Percentiles rank a stretch among this genome's conserved stretches.
Evolutionary conservation across 2,888 invertebrate genomes (phyloP).

Genomic region (Diadegma fenestrale): DNA sequence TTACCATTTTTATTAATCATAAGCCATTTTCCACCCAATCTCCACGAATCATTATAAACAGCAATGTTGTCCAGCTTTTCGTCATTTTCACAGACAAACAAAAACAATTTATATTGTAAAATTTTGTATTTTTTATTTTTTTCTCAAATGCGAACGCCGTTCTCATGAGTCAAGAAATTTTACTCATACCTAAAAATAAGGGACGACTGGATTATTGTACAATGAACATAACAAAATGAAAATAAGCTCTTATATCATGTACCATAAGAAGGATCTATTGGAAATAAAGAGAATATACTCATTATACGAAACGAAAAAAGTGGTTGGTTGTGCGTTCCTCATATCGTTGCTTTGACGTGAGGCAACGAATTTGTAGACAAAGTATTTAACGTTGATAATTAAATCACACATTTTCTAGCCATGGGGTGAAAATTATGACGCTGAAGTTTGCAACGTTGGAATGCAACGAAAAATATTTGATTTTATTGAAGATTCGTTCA

Average conservation of each 20-base stretch:
- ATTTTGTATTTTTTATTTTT: constrained; percentile 8
- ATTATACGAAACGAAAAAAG: constrained; percentile 52
- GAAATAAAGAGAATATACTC: constrained; percentile 71
- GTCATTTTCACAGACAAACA: constrained; percentile 55
- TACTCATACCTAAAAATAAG: constrained; percentile 64
- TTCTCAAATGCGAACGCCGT: constrained; percentile 33
- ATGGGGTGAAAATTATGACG: too few relatives aligned
- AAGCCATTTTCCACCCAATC: constrained; percentile 39
- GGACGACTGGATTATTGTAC: constrained; percentile 67
- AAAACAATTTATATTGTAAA: constrained; percentile 20
- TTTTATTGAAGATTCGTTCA: too few relatives aligned
- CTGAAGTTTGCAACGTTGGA: too few relatives aligned
- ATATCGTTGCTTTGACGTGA: constrained; percentile 24
- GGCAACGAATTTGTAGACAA: constrained; percentile 27
- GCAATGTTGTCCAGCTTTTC: constrained; percentile 60
- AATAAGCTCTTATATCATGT: constrained; percentile 69
- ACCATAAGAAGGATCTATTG: constrained; percentile 69
- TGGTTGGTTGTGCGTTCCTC: constrained; percentile 11
- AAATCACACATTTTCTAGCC: too few relatives aligned
- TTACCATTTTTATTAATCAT: constrained; percentile 31
- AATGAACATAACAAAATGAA: constrained; percentile 57
- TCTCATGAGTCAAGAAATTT: constrained; percentile 46
- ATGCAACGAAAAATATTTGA: too few relatives aligned
- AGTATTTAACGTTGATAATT: constrained; percentile 25
- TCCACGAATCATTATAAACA: constrained; percentile 43